A percentile compares a stretch with the other conserved stretches of the same genome.
These are phyloP conservation scores for Germaria angustata DNA, from an alignment of 2,888 invertebrate species.

Conservation along the genomic window DNA sequence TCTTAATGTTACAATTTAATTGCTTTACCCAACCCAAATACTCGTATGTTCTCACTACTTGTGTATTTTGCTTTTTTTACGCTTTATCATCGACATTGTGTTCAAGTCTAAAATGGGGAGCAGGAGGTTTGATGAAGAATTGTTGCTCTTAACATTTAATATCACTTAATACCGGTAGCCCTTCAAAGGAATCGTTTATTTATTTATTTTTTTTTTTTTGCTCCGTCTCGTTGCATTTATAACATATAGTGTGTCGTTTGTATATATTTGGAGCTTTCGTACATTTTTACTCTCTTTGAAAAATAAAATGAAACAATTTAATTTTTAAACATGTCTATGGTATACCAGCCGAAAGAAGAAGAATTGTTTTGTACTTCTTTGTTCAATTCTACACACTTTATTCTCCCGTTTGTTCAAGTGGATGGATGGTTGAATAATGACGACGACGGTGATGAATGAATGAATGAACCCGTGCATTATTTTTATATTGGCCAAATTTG, in stretches of 20 bases:
- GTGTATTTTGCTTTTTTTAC: conserved; percentile 26
- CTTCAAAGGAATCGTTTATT: background rate
- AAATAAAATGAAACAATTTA: conserved; percentile 16
- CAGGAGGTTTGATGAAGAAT: conserved; percentile 4
- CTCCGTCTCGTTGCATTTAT: background rate
- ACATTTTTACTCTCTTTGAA: conserved; percentile 38
- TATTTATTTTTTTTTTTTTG: background rate
- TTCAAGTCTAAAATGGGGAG: conserved; percentile 8
- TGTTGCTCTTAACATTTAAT: conserved; percentile 49
- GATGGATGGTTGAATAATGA: background rate
- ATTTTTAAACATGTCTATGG: conserved; percentile 23
- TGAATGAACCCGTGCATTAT: conserved; percentile 10
- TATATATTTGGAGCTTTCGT: background rate
- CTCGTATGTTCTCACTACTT: background rate
- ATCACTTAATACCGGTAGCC: conserved; percentile 55
- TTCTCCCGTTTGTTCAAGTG: conserved; percentile 7
- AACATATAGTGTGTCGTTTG: background rate
- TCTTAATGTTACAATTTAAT: conserved; percentile 52
- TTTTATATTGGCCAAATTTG: conserved; percentile 57
- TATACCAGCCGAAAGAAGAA: conserved; percentile 36
- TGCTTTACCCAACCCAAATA: conserved; percentile 33
- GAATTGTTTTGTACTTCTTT: conserved; percentile 21
- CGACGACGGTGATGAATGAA: background rate
- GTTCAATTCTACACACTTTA: conserved; percentile 37
- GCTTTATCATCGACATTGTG: background rate